A percentile compares a stretch with the other conserved stretches of the same genome.
Evolutionary conservation across 2,888 invertebrate genomes (phyloP).

Genomic region (Gryllus longicercus): DNA sequence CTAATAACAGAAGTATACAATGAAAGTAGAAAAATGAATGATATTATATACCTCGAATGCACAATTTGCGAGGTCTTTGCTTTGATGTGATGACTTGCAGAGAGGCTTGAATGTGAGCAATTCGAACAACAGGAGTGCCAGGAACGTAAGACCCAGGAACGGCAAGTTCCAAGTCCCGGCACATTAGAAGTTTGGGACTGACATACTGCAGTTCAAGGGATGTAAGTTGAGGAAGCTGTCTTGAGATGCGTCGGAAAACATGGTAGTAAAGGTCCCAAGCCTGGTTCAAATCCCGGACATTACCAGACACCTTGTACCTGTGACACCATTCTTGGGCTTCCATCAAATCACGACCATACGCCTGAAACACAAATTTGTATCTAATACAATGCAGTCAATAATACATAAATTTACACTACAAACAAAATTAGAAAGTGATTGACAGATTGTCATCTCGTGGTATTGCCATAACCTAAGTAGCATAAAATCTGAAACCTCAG

Average conservation of each 20-base stretch:
- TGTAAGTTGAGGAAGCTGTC: slow-evolving; percentile 88
- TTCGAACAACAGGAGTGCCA: slow-evolving; percentile 81
- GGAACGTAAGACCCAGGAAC: slow-evolving; percentile 98
- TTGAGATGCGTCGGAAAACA: slow-evolving; percentile 92
- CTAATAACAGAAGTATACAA: too few relatives aligned
- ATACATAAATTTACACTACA: too few relatives aligned
- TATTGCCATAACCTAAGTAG: too few relatives aligned
- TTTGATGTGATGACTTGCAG: slow-evolving; percentile 96
- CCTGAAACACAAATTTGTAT: slow-evolving; percentile 47
- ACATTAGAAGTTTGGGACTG: slow-evolving; percentile 83
- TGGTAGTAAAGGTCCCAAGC: slow-evolving; percentile 99
- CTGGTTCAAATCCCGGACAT: slow-evolving; percentile 89
- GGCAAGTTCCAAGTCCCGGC: slow-evolving; percentile 90
- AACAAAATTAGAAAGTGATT: background rate
- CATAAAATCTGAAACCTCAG: too few relatives aligned
- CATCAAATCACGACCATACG: slow-evolving; percentile 89
- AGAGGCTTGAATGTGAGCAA: slow-evolving; percentile 85
- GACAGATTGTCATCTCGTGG: background rate
- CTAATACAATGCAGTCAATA: background rate
- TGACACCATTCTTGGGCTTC: slow-evolving; percentile 97
- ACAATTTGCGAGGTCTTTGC: slow-evolving; percentile 92
- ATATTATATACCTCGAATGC: slow-evolving; percentile 62
- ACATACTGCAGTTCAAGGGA: slow-evolving; percentile 92
- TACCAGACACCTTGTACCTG: slow-evolving; percentile 72
- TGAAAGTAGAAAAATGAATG: too few relatives aligned